Percentiles rank a stretch among this genome's conserved stretches.
Conservation (phyloP, 2,888 invertebrate genomes). For the Tetragonisca angustula region DNA sequence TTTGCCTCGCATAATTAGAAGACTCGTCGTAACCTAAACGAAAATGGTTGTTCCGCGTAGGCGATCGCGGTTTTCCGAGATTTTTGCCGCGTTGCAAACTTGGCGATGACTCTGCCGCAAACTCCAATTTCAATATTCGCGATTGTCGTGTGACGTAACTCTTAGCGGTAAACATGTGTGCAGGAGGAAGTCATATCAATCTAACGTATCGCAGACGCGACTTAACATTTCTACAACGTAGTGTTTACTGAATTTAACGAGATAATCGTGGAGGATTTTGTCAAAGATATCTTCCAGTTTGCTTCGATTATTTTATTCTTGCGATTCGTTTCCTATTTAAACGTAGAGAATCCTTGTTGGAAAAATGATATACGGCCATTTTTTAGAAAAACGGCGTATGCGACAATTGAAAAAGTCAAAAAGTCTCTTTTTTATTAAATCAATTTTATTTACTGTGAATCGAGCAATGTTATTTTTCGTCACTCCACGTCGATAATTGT, state of each 20-base stretch:
- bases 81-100: constrained; percentile 57
- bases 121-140: constrained; percentile 37
- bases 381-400: no score
- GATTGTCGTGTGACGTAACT: constrained; percentile 25
- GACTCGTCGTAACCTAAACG: constrained; percentile 44
- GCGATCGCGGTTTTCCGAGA: constrained; percentile 47
- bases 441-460: no score
- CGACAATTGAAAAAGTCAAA: no score
- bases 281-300: no score
- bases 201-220: not conserved
- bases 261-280: not conserved
- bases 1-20: constrained; percentile 57
- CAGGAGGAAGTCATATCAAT: not conserved
- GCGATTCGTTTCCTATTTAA: no score
- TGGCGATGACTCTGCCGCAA: constrained; percentile 37
- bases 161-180: not conserved
- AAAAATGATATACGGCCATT: no score
- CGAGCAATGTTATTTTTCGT: no score
- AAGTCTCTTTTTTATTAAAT: no score
- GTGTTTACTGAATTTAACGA: not conserved
- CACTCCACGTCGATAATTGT: no score
- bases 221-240: not conserved
- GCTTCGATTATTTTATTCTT: no score
- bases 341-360: no score
- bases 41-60: constrained; percentile 64